phyloP scores from a whole-genome alignment of 2,113 vertebrate species.

The Hippocampus guttulatus region DNA sequence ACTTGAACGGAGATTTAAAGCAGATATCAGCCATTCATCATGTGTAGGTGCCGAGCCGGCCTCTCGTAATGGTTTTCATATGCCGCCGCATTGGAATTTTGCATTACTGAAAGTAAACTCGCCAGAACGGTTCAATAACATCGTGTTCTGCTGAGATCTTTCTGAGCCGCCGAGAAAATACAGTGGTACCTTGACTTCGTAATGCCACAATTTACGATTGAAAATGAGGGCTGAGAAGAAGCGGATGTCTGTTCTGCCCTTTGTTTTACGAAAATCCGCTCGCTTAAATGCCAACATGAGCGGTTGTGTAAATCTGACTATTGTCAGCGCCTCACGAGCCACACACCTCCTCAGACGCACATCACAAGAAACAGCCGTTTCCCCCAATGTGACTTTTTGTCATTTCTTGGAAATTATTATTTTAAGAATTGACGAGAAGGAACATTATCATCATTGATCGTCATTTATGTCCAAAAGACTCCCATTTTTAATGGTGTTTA shows the following conservation, averaged over 20 bases:
- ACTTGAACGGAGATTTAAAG: constrained; percentile 38
- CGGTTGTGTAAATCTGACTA: no score
- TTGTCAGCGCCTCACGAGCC: not conserved
- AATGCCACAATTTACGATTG: not conserved
- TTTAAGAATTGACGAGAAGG: not conserved
- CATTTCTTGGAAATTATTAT: not conserved
- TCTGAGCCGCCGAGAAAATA: not conserved
- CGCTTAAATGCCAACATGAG: no score
- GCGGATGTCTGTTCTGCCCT: no score
- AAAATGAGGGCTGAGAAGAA: no score
- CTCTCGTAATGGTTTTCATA: constrained; percentile 27
- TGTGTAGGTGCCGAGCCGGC: constrained; percentile 6
- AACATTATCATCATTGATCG: not conserved
- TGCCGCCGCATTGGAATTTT: constrained; percentile 15
- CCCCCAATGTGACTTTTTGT: not conserved
- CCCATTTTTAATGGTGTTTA: not conserved
- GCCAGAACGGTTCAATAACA: not conserved
- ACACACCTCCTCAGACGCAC: not conserved
- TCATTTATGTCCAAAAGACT: not conserved
- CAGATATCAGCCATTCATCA: constrained; percentile 37
- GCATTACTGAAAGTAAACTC: constrained; percentile 5
- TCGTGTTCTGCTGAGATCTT: not conserved
- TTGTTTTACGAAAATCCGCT: no score
- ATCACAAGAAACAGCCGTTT: not conserved
- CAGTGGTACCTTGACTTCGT: not conserved